Percentiles rank a stretch among this genome's conserved stretches.
phyloP scores from a whole-genome alignment of 1,140 invertebrate genomes.

The Diploscapter pachys region DNA sequence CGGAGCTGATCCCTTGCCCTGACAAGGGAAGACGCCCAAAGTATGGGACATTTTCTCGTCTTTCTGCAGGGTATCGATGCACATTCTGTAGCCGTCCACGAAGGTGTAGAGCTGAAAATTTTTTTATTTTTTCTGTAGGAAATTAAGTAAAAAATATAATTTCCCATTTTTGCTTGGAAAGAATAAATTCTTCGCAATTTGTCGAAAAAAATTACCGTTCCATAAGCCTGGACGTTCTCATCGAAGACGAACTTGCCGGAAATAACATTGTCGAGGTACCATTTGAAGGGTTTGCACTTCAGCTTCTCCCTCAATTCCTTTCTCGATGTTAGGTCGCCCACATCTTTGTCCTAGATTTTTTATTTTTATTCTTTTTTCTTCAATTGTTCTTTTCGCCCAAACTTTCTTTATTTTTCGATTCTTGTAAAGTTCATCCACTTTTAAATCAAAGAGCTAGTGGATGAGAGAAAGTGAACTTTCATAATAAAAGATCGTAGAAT shows the following conservation, averaged over 20 bases:
- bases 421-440: too few relatives aligned
- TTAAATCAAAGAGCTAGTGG: too few relatives aligned
- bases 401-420: slow-evolving; percentile 46
- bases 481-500: too few relatives aligned
- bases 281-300: slow-evolving; percentile 86
- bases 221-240: slow-evolving; percentile 74
- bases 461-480: too few relatives aligned
- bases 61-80: slow-evolving; percentile 54
- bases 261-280: slow-evolving; percentile 94
- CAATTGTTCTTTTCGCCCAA: too few relatives aligned
- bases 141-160: neutral
- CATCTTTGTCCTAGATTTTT: slow-evolving; percentile 64
- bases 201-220: slow-evolving; percentile 66
- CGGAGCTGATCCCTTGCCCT: slow-evolving; percentile 50
- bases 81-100: slow-evolving; percentile 37
- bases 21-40: slow-evolving; percentile 47
- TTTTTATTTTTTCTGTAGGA: neutral
- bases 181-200: neutral
- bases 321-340: slow-evolving; percentile 77
- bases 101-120: slow-evolving; percentile 44
- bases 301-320: slow-evolving; percentile 73
- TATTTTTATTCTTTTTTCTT: too few relatives aligned
- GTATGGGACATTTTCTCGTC: slow-evolving; percentile 47
- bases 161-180: neutral
- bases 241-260: slow-evolving; percentile 81